Conservation (phyloP, 2,888 invertebrate genomes). For the Hypselothyrea guttata region DNA sequence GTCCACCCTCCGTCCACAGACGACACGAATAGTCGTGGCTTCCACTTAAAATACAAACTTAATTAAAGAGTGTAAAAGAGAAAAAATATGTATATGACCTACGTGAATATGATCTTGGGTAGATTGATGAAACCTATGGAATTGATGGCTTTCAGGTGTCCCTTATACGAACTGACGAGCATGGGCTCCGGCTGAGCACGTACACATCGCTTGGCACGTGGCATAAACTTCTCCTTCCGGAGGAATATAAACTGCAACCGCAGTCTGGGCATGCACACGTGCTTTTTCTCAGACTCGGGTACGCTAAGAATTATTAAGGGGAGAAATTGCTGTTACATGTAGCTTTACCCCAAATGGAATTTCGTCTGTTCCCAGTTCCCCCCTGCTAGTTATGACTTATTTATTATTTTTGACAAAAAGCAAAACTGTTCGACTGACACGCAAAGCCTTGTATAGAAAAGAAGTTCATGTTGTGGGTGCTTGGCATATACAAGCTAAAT, state of each 20-base stretch:
- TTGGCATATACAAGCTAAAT: conserved; percentile 27
- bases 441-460: conserved; percentile 44
- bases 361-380: conserved; percentile 1
- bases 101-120: conserved; percentile 87
- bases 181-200: conserved; percentile 85
- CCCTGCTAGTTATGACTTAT: conserved; percentile 60
- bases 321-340: too few relatives aligned
- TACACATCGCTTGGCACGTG: conserved; percentile 87
- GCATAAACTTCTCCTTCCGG: conserved; percentile 86
- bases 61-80: too few relatives aligned
- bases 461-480: neutral
- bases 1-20: conserved; percentile 89
- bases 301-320: conserved; percentile 54
- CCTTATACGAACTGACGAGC: conserved; percentile 87
- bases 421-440: conserved; percentile 50
- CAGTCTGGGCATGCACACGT: conserved; percentile 85
- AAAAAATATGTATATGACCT: conserved; percentile 33
- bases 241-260: conserved; percentile 89
- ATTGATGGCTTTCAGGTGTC: conserved; percentile 87
- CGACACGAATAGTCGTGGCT: conserved; percentile 89
- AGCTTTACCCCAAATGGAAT: too few relatives aligned
- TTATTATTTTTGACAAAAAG: conserved; percentile 58
- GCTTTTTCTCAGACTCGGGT: conserved; percentile 80
- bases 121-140: conserved; percentile 87
- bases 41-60: conserved; percentile 83